A percentile compares a stretch with the other conserved stretches of the same genome.
These are phyloP conservation scores for Nineta flava DNA, from an alignment of 2,888 invertebrate species.

Conservation along the genomic window DNA sequence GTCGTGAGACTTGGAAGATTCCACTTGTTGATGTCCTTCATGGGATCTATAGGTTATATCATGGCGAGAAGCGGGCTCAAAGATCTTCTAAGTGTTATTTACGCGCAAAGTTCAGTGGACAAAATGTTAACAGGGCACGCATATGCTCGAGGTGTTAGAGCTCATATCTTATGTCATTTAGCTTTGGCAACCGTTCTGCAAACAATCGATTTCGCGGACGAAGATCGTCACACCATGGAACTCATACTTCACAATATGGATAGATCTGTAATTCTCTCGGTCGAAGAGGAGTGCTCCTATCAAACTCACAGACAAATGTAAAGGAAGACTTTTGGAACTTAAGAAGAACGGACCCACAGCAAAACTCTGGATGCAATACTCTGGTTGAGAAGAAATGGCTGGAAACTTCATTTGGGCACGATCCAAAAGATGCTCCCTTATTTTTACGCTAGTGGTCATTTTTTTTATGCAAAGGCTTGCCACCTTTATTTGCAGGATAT, in stretches of 20 bases:
- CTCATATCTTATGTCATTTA: neutral
- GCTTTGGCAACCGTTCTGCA: neutral
- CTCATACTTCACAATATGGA: neutral
- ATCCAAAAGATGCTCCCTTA: too few relatives aligned
- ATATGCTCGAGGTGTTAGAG: neutral
- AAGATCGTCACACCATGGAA: neutral
- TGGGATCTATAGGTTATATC: conserved; percentile 13
- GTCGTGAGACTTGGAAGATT: conserved; percentile 11
- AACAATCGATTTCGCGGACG: neutral
- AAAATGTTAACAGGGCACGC: neutral
- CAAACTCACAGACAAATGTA: too few relatives aligned
- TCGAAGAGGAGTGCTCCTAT: too few relatives aligned
- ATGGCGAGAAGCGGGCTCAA: conserved; percentile 15
- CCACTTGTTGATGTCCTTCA: conserved; percentile 12
- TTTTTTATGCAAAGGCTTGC: too few relatives aligned
- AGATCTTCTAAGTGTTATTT: conserved; percentile 3
- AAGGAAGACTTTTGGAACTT: too few relatives aligned
- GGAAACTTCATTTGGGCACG: too few relatives aligned
- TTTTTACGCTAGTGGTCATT: too few relatives aligned
- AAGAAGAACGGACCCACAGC: too few relatives aligned
- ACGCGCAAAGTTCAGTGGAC: neutral
- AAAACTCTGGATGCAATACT: too few relatives aligned
- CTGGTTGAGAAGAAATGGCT: too few relatives aligned
- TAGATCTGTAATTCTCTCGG: too few relatives aligned
- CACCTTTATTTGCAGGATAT: too few relatives aligned